Evolutionary conservation across 2,113 vertebrate genomes (phyloP), one percentile per base, ranked within the genome.

Genomic region (Saccopteryx bilineata): DNA sequence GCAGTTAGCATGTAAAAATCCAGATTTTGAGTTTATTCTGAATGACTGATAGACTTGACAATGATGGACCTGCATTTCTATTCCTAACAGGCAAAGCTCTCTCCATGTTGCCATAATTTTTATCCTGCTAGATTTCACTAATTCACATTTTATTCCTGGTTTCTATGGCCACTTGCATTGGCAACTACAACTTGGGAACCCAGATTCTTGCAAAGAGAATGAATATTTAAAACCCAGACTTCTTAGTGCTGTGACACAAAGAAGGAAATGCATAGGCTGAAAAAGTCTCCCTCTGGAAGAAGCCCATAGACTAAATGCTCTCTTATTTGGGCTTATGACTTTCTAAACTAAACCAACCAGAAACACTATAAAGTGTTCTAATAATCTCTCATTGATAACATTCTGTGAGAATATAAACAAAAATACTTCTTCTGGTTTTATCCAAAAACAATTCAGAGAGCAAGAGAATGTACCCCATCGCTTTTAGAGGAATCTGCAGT

Each of bases 281-380:
- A 79, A 87, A 17, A 76, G 28, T 61, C 74, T 2, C 52, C 66
- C 63, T 84, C 61, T 50, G 74, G 21, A 66, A n/a, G 3, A 85
- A 83, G 80, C 63, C 24, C 5, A 8, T 23, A 24, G 13, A 17
- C 56, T 93, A 68, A 89, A 82, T 33, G 31, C 39, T 54, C n/a
- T 92, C 72, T 93, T 18, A 56, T 87, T 66, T 9, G 46, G 31
- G 8, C 24, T 79, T 75, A 46, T 3, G 54, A 76, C 83, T 87
- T 94, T 79, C 87, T 61, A 90, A 80, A 91, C 61, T 18, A 92
- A 90, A 91, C 33, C 72, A 95, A 89, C 31, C 10, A 85, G 28
- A 94, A 84, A 83, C 46, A 5, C 8, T 69, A 6, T 50, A 3
- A 15, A 24, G 7, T 72, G 76, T 65, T 91, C 72, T 86, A 91